Evolutionary conservation across 2,888 invertebrate genomes (phyloP).

Genomic region (Leptarthrus brevirostris): DNA sequence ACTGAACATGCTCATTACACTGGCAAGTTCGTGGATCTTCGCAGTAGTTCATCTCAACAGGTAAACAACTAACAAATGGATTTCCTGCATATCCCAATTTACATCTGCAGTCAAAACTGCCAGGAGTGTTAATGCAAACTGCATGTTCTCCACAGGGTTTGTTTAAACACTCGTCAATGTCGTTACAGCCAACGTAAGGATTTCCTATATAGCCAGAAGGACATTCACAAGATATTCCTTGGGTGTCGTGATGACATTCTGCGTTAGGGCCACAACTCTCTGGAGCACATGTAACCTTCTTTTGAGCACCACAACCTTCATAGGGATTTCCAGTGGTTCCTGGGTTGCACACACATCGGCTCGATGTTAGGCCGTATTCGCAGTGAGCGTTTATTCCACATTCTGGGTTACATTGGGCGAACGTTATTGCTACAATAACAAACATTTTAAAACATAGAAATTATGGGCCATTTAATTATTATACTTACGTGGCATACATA

Average conservation of each 20-base stretch:
- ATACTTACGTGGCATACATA: constrained; percentile 91
- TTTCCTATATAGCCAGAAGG: constrained; percentile 87
- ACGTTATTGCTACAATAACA: constrained; percentile 75
- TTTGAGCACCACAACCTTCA: constrained; percentile 78
- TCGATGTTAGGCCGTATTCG: constrained; percentile 78
- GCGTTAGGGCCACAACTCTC: constrained; percentile 83
- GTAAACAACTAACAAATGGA: constrained; percentile 85
- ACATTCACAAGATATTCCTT: constrained; percentile 84
- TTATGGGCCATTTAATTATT: no score
- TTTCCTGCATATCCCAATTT: constrained; percentile 86
- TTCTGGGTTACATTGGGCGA: constrained; percentile 81
- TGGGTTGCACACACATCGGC: constrained; percentile 85
- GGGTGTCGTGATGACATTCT: constrained; percentile 80
- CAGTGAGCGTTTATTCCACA: constrained; percentile 90
- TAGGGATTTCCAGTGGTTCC: constrained; percentile 91
- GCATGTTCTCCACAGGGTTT: constrained; percentile 87
- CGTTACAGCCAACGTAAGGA: constrained; percentile 86
- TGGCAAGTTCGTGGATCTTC: constrained; percentile 76
- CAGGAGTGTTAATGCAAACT: constrained; percentile 89
- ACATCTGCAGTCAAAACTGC: constrained; percentile 90
- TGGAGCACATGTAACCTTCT: constrained; percentile 77
- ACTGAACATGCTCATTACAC: constrained; percentile 77
- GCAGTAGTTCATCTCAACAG: constrained; percentile 77
- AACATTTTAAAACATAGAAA: neutral
- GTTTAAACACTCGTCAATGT: constrained; percentile 84